These are phyloP conservation scores for Rugalucina vietnamica DNA, from an alignment of 2,888 invertebrate species.

Conservation along the genomic window DNA sequence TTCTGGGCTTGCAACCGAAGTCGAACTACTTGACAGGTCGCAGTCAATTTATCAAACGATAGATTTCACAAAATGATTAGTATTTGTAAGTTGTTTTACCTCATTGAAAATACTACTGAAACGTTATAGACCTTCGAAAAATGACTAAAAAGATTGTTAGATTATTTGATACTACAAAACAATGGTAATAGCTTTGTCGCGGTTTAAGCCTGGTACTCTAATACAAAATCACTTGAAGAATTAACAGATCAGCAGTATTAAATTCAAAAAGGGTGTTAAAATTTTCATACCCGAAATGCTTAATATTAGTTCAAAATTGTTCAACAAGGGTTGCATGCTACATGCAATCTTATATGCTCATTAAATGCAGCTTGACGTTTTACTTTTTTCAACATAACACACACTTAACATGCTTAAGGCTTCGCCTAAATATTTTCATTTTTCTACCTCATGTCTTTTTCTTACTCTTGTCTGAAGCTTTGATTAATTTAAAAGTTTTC, in stretches of 20 bases:
- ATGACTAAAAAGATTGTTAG: slow-evolving; percentile 5
- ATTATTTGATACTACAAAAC: background rate
- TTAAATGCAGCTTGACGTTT: too few relatives aligned
- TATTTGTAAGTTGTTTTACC: slow-evolving; percentile 6
- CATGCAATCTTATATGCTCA: too few relatives aligned
- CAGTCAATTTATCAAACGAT: slow-evolving; percentile 14
- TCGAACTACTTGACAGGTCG: slow-evolving; percentile 9
- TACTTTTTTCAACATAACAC: too few relatives aligned
- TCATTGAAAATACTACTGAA: background rate
- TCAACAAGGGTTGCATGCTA: too few relatives aligned
- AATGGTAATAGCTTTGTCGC: slow-evolving; percentile 10
- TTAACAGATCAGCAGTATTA: slow-evolving; percentile 11
- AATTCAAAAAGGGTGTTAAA: slow-evolving; percentile 4
- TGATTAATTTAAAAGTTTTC: too few relatives aligned
- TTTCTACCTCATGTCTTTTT: too few relatives aligned
- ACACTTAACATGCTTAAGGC: too few relatives aligned
- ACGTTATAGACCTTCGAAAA: slow-evolving; percentile 8
- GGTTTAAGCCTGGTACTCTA: slow-evolving; percentile 7
- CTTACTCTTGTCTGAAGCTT: too few relatives aligned
- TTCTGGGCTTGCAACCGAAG: background rate
- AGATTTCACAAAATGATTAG: slow-evolving; percentile 9
- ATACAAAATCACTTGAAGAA: background rate
- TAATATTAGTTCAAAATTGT: too few relatives aligned
- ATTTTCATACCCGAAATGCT: background rate
- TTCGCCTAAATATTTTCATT: too few relatives aligned